Base-by-base conservation (phyloP, 2,888 invertebrate genomes). In the Dusona sp. region DNA sequence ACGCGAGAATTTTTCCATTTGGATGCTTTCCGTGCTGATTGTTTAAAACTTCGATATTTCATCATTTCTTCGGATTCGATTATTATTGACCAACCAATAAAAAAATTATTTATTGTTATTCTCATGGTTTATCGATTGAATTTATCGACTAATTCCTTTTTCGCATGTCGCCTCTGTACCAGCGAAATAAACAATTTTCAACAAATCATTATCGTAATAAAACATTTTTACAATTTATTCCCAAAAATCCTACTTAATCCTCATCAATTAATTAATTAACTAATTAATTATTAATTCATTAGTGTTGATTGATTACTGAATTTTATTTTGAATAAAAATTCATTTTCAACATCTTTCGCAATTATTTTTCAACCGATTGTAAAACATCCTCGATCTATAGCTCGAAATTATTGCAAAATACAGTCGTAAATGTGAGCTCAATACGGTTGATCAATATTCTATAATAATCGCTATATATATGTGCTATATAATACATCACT, bases 81-180 rank as follows among this genome's bases (percentile, higher is more conserved):
- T 70, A 33, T 48, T 70, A 19, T 19, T 29, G 29, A 48, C 29
- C 19, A 19, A 19, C n/a, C 70, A 48, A 70, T 19, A 19, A 48
- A 9, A 48, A 48, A 48, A 70, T 48, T 29, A 48, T 22, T 22
- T 57, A 22, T 36, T 73, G 22, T 73, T 73, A 36, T 54, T 36
- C 33, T 73, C 33, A 54, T 51, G 36, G 16, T 61, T 16, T 61
- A 61, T 25, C 29, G 61, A 61, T 29, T 16, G 11, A 73, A 73
- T 73, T 54, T 22, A 73, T 57, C 38, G 19, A 11, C 54, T n/a
- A 22, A 38, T 73, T 54, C 36, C 22, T 57, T 36, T 4, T 29
- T 19, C 61, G 29, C 61, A 25, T 4, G 6, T 6, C 57, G 61
- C 29, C 57, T 2, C 42, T 25, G 25, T 13, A 61, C 61, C 4